Conservation (phyloP, 2,797 vertebrate genomes). For the Hemitrygon akajei region DNA sequence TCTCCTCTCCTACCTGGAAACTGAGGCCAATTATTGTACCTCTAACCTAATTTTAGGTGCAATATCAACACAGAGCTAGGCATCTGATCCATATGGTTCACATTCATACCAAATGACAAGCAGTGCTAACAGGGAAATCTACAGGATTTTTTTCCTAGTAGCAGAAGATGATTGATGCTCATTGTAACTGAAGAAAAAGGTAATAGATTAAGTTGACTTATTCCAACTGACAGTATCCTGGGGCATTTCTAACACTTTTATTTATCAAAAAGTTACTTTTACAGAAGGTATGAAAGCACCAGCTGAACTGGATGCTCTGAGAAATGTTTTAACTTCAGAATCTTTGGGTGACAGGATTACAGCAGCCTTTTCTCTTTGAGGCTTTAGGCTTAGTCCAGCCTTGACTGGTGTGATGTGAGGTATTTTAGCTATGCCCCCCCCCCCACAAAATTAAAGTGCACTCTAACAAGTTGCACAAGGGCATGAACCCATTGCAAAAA, state of each 20-base stretch:
- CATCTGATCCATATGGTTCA: background rate
- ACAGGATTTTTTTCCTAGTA: background rate
- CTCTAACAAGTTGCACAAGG: background rate
- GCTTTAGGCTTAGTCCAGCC: background rate
- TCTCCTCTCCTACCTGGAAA: too few species aligned
- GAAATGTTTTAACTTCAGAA: constrained; percentile 22
- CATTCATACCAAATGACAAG: too few species aligned
- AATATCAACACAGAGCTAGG: background rate
- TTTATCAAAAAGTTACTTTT: constrained; percentile 7
- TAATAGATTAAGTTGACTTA: constrained; percentile 28
- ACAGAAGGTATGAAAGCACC: background rate
- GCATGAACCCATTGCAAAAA: background rate
- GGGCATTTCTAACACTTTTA: constrained; percentile 19
- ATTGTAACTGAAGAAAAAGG: constrained; percentile 15
- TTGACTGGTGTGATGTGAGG: background rate
- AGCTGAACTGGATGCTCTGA: background rate
- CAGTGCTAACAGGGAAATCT: background rate
- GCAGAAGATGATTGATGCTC: constrained; percentile 21
- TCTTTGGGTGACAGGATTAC: background rate
- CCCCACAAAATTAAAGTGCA: background rate
- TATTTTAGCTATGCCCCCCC: background rate
- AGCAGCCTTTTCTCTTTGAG: too few species aligned
- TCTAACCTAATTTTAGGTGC: background rate
- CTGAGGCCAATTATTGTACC: background rate
- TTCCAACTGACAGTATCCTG: constrained; percentile 27